phyloP scores from a whole-genome alignment of 2,113 vertebrate species.

The Poeciliopsis prolifica region DNA sequence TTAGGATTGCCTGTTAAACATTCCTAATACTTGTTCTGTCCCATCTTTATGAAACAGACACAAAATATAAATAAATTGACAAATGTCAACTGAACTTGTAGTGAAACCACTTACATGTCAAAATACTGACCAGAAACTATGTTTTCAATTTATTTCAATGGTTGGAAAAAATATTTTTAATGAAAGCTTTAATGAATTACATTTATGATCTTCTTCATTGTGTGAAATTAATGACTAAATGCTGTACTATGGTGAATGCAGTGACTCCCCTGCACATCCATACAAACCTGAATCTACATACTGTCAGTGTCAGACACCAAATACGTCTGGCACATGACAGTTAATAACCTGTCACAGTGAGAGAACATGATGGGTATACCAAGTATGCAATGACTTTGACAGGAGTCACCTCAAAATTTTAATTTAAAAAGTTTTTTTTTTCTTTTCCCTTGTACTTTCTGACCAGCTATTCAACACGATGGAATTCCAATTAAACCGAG shows the following conservation, averaged over 20 bases:
- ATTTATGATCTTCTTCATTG: not conserved
- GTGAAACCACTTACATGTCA: not conserved
- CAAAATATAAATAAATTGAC: no score
- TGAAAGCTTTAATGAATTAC: not conserved
- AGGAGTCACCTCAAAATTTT: conserved; percentile 20
- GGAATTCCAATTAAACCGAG: conserved; percentile 14
- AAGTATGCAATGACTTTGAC: conserved; percentile 52
- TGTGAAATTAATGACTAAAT: conserved; percentile 18
- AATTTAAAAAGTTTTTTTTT: conserved; percentile 28
- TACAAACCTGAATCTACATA: conserved; percentile 44
- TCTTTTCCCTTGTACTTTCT: not conserved
- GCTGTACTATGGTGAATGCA: conserved; percentile 48
- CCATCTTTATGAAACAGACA: not conserved
- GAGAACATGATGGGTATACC: conserved; percentile 22
- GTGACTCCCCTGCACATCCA: conserved; percentile 53
- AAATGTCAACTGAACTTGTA: not conserved
- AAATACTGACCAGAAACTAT: not conserved
- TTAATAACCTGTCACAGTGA: conserved; percentile 12
- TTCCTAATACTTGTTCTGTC: not conserved
- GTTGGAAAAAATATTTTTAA: not conserved
- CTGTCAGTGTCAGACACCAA: conserved; percentile 24
- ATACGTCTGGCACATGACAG: conserved; percentile 8
- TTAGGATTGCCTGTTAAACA: not conserved
- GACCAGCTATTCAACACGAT: conserved; percentile 13
- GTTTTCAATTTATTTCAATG: not conserved